phyloP scores from a whole-genome alignment of 2,797 vertebrate species.

The Arnoldichthys spilopterus region DNA sequence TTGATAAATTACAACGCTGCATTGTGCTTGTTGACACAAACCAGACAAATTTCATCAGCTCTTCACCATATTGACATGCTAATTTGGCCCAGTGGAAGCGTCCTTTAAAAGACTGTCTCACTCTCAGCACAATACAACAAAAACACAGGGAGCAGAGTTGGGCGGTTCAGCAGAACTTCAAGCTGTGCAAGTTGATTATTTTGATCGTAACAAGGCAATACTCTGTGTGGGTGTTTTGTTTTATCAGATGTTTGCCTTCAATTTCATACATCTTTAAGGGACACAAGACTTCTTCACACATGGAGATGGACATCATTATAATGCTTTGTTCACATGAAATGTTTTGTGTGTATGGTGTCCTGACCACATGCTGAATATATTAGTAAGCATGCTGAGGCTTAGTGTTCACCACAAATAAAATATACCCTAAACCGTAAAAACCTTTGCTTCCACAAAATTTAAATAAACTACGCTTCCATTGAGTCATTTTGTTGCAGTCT shows the following conservation, averaged over 20 bases:
- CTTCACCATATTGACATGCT: conserved; percentile 62
- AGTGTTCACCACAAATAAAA: conserved; percentile 14
- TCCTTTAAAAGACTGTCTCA: conserved; percentile 54
- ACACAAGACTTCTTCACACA: conserved; percentile 37
- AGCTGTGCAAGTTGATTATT: conserved; percentile 56
- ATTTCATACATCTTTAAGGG: conserved; percentile 46
- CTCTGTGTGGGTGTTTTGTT: conserved; percentile 37
- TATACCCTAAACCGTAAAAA: conserved; percentile 8
- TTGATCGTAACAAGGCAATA: conserved; percentile 48
- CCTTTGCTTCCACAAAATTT: conserved; percentile 23
- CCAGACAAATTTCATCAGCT: conserved; percentile 59
- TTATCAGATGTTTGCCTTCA: conserved; percentile 31
- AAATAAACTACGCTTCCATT: conserved; percentile 23
- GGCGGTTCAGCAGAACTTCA: conserved; percentile 50
- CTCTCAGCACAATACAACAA: conserved; percentile 51
- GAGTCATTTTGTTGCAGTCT: conserved; percentile 23
- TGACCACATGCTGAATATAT: conserved; percentile 32
- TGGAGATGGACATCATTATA: conserved; percentile 21
- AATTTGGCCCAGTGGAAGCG: conserved; percentile 54
- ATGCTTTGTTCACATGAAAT: conserved; percentile 26
- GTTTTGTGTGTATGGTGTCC: conserved; percentile 7
- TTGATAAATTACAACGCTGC: conserved; percentile 45
- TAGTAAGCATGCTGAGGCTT: conserved; percentile 21
- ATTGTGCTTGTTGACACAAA: conserved; percentile 47
- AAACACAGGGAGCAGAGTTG: conserved; percentile 51